These are phyloP conservation scores for Tenodera sinensis DNA, from an alignment of 2,888 invertebrate species.

Conservation along the genomic window DNA sequence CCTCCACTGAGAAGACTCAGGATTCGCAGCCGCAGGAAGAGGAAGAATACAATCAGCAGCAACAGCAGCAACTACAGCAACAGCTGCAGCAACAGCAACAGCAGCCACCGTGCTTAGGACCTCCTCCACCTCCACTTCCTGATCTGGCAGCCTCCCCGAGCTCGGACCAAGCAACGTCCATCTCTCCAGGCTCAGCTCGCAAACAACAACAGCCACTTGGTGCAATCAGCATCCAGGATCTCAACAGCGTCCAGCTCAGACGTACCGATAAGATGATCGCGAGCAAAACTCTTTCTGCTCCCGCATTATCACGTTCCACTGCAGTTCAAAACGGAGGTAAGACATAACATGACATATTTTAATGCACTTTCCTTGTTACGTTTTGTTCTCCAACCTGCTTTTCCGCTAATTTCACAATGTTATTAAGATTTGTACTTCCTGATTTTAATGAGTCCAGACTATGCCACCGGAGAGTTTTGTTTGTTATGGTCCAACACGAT, in stretches of 20 bases:
- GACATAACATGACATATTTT: background rate
- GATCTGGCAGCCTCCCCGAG: conserved; percentile 52
- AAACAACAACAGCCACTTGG: conserved; percentile 65
- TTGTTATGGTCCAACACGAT: no score
- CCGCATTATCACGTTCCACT: conserved; percentile 47
- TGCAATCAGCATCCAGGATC: conserved; percentile 81
- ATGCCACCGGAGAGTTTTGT: no score
- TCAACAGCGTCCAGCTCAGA: conserved; percentile 77
- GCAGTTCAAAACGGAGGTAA: background rate
- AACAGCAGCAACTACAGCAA: background rate
- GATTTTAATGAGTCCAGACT: no score
- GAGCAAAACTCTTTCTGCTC: conserved; percentile 81
- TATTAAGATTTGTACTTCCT: no score
- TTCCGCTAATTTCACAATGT: no score
- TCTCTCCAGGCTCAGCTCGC: conserved; percentile 20
- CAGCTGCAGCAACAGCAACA: background rate
- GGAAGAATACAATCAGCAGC: no score
- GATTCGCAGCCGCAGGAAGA: background rate
- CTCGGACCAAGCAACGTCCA: conserved; percentile 32
- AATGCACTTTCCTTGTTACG: no score
- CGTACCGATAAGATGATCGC: conserved; percentile 72
- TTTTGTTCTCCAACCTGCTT: no score
- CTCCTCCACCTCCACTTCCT: background rate
- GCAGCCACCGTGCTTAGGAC: background rate
- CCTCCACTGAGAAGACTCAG: conserved; percentile 29